Evolutionary conservation across 2,797 vertebrate genomes (phyloP), one percentile per base, ranked within the genome.

Genomic region (Novumbra hubbsi): DNA sequence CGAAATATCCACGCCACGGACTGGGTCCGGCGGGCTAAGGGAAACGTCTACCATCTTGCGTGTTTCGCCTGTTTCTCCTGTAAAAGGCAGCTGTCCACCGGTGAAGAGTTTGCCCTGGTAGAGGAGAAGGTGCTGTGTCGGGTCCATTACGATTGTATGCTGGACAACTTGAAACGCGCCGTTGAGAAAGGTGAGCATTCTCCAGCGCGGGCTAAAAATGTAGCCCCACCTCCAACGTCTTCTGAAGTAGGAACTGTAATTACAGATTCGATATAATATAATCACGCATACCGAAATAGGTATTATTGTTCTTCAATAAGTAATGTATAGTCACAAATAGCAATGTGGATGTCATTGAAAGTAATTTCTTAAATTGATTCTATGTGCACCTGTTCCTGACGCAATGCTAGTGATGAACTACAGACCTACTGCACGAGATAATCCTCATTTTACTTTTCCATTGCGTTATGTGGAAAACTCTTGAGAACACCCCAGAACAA

Each of bases 51-150:
- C 49, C 98, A 99, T 88, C 81, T 99, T 92, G 96, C 97, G 0
- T 99, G 98, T 81, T 99, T 99, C 27, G 96, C 96, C 1, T 99
- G 98, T 90, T 98, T 96, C 89, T 97, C 96, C 82, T 99, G 98
- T 89, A 98, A 98, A 78, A 91, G 96, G 17, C 98, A 99, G 83
- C 95, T 99, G 30, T 96, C 96, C 9, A 99, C 97, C 0, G 98
- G 98, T 49, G 98, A 99, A 85, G 96, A 99, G 91, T 98, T 99
- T 28, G 96, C 96, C 6, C 79, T 99, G 92, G 95, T 98, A 5
- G 97, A 98, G 87, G 95, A 97, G 77, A 97, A 96, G 72, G 96
- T 98, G 73, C 94, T 99, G 3, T 99, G 98, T 73, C 92, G 95
- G 74, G 94, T 96, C 2, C 98, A 99, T 83, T 99, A 98, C 1